A percentile compares a stretch with the other conserved stretches of the same genome.
phyloP scores from a whole-genome alignment of 35 echinoderm and acorn worm genomes.

The Nesometra sesokonis region DNA sequence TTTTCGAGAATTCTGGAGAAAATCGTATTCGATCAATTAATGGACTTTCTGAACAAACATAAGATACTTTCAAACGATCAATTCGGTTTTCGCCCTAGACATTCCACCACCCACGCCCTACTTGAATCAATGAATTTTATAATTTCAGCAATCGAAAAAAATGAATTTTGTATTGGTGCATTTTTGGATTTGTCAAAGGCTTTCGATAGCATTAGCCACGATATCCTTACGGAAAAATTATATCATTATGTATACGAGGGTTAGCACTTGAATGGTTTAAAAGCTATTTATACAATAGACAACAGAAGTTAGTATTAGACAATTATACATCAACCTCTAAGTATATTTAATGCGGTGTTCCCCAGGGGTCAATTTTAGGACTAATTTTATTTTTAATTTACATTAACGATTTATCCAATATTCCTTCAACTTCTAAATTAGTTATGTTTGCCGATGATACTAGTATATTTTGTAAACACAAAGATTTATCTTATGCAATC shows the following conservation, averaged over 20 bases:
- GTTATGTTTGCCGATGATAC: not conserved
- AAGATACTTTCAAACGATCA: conserved; percentile 1
- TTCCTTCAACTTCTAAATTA: not conserved
- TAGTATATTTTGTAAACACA: not conserved
- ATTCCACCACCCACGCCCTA: conserved; percentile 12
- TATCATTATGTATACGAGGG: conserved; percentile 18
- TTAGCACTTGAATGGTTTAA: conserved; percentile 2
- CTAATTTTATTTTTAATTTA: conserved; percentile 15
- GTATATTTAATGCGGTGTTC: conserved; percentile 18
- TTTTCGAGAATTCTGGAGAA: conserved; percentile 38
- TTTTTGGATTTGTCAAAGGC: conserved; percentile 52
- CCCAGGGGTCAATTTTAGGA: conserved; percentile 27
- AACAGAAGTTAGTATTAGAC: conserved; percentile 22
- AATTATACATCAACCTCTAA: not conserved
- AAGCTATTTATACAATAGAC: conserved; percentile 26
- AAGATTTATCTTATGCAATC: not conserved
- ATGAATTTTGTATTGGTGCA: not conserved
- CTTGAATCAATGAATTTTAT: conserved; percentile 9
- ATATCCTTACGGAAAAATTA: conserved; percentile 26
- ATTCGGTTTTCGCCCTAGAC: conserved; percentile 16
- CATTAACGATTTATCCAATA: conserved; percentile 19
- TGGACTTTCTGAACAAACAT: not conserved
- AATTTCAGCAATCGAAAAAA: not conserved
- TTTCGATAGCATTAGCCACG: conserved; percentile 33
- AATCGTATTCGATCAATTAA: not conserved